Percentiles rank a stretch among this genome's conserved stretches.
These are phyloP conservation scores for Hyperoplus lanceolatus DNA, from an alignment of 2,797 vertebrate species.

Conservation along the genomic window DNA sequence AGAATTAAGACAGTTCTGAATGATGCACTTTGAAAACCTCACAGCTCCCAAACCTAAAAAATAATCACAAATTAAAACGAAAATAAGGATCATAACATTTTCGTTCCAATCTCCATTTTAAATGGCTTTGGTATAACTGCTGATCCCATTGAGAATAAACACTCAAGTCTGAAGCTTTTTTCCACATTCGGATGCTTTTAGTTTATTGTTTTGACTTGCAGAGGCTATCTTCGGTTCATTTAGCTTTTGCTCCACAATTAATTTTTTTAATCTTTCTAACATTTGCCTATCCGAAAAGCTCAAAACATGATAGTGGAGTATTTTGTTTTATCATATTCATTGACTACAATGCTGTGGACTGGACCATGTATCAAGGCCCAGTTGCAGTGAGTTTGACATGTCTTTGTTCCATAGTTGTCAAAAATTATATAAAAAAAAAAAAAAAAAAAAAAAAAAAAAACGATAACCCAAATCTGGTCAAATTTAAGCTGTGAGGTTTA, in stretches of 20 bases:
- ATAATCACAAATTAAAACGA: not conserved
- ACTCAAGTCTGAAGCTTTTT: not conserved
- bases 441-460: not conserved
- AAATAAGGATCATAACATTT: slow-evolving; percentile 1
- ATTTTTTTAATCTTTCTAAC: not conserved
- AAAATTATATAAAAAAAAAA: no score
- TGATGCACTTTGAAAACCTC: slow-evolving; percentile 45
- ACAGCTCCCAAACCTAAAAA: slow-evolving; percentile 8
- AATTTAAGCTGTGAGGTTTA: slow-evolving; percentile 1
- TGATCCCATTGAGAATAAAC: not conserved
- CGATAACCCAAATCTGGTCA: not conserved
- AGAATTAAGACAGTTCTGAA: slow-evolving; percentile 20
- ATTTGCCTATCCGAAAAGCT: not conserved
- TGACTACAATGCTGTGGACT: not conserved
- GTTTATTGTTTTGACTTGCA: not conserved
- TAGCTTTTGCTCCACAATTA: not conserved
- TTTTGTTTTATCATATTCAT: slow-evolving; percentile 9
- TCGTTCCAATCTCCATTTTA: not conserved
- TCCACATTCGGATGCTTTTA: not conserved
- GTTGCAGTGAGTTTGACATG: not conserved
- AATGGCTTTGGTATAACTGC: not conserved
- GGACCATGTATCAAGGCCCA: not conserved
- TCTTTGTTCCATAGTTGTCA: not conserved
- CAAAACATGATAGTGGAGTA: not conserved
- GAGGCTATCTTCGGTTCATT: not conserved